Evolutionary conservation across 2,888 invertebrate species (phyloP), one percentile per base, ranked within the genome.

Genomic region (Agonopterix heracliana): DNA sequence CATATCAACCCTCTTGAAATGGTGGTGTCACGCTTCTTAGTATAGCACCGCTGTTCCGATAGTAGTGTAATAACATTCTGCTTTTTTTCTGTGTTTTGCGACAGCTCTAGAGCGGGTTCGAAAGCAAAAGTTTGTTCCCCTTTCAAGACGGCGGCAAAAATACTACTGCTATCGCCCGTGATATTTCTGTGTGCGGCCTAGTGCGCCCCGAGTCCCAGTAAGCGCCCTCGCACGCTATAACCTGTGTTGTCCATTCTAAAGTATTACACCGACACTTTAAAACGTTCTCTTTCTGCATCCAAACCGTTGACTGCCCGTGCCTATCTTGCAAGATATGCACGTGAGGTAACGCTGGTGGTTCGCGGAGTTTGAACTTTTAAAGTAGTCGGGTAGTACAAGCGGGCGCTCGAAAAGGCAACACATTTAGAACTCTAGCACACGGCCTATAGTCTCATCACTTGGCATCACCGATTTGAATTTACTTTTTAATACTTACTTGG

Each of bases 181-280:
- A 92, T 92, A 90, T 93, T 93, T 92, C 91, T 93, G 87, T 93
- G 91, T 90, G 92, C 92, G 81, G 92, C 92, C 81, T 92, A 89
- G 82, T 66, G 68, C 70, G 64, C 60, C 66, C 26, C 26, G 26
- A 26, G 54, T 49, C 59, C 74, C 81, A 78, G 86, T 87, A 87
- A 88, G 88, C 80, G 79, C 68, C 66, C 67, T 68, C 74, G 86
- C 86, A 86, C 82, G 84, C 76, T 65, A 61, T 74, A 56, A 26
- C 71, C 66, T 81, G 73, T 77, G 71, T 74, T 78, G 74, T 74
- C 75, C 71, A 56, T 65, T 56, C 34, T 44, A 11, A 12, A 10
- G 38, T 38, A 38, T 12, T 38, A n/a, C 41, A 4, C 47, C 10
- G 44, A 13, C 13, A 34, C 34, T 45, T 45, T 45, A 35, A 11